Percentiles rank a stretch among this genome's conserved stretches.
Evolutionary conservation across 2,797 vertebrate species (phyloP).

Genomic region (Hemibagrus guttatus): DNA sequence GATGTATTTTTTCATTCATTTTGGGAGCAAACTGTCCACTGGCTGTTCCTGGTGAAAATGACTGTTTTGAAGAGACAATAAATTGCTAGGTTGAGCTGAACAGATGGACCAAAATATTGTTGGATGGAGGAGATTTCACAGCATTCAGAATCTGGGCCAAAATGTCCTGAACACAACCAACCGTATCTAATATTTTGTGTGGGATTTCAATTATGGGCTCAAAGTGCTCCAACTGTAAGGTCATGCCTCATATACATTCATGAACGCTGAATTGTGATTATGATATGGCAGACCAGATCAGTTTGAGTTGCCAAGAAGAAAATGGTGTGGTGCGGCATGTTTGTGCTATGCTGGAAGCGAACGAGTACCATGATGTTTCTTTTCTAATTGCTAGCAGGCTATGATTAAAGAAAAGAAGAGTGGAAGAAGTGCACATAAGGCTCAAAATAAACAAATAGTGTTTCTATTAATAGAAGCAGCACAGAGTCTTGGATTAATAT

Average conservation of each 20-base stretch:
- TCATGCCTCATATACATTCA: neutral
- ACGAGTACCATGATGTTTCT: neutral
- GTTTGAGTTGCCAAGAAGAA: neutral
- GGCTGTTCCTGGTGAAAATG: neutral
- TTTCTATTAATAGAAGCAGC: constrained; percentile 23
- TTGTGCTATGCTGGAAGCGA: neutral
- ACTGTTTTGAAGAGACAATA: neutral
- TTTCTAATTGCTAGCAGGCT: constrained; percentile 2
- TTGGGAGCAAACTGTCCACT: neutral
- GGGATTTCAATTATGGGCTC: neutral
- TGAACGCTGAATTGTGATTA: neutral
- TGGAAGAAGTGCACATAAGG: neutral
- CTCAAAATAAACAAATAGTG: neutral
- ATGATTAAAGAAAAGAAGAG: neutral
- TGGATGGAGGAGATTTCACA: neutral
- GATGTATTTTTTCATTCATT: neutral
- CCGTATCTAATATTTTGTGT: neutral
- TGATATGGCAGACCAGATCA: neutral
- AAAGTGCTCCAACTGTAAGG: neutral
- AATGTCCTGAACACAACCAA: neutral
- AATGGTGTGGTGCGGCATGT: neutral
- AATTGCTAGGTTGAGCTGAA: neutral
- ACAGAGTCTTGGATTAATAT: constrained; percentile 23
- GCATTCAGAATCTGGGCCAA: neutral
- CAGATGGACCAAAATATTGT: neutral